A percentile compares a stretch with the other conserved stretches of the same genome.
Conservation (phyloP, 2,888 invertebrate species). For the Capitulum mitella region DNA sequence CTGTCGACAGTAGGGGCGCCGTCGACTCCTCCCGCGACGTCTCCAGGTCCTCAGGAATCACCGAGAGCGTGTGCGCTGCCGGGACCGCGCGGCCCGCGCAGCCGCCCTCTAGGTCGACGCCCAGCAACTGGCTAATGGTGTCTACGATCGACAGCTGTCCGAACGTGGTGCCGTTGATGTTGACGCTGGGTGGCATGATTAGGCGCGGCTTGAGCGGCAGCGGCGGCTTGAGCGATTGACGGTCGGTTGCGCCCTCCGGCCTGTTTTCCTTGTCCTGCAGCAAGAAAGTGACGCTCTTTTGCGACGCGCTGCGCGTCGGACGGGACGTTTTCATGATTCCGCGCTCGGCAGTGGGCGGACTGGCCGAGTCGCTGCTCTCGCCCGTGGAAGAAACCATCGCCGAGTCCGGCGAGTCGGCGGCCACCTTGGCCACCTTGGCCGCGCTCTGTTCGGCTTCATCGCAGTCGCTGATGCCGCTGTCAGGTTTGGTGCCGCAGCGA, state of each 20-base stretch:
- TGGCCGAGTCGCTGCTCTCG: slow-evolving; percentile 4
- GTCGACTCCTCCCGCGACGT: neutral
- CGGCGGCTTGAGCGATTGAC: slow-evolving; percentile 4
- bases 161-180: slow-evolving; percentile 34
- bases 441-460: slow-evolving; percentile 13
- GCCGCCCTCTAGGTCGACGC: slow-evolving; percentile 40
- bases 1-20: neutral
- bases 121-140: slow-evolving; percentile 38
- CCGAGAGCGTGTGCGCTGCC: neutral
- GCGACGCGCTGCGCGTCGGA: slow-evolving; percentile 26
- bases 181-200: slow-evolving; percentile 27
- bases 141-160: slow-evolving; percentile 33
- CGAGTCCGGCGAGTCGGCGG: slow-evolving; percentile 41
- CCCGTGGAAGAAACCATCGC: slow-evolving; percentile 30
- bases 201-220: slow-evolving; percentile 19
- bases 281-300: slow-evolving; percentile 9
- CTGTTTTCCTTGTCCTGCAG: neutral
- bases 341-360: slow-evolving; percentile 17
- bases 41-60: slow-evolving; percentile 7
- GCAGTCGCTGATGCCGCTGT: slow-evolving; percentile 26
- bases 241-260: no score
- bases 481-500: slow-evolving; percentile 22
- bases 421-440: slow-evolving; percentile 34
- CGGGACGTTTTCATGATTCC: slow-evolving; percentile 20
- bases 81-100: slow-evolving; percentile 40